A percentile compares a stretch with the other conserved stretches of the same genome.
Conservation (phyloP, 2,888 invertebrate genomes). For the Ophion obscuratus region DNA sequence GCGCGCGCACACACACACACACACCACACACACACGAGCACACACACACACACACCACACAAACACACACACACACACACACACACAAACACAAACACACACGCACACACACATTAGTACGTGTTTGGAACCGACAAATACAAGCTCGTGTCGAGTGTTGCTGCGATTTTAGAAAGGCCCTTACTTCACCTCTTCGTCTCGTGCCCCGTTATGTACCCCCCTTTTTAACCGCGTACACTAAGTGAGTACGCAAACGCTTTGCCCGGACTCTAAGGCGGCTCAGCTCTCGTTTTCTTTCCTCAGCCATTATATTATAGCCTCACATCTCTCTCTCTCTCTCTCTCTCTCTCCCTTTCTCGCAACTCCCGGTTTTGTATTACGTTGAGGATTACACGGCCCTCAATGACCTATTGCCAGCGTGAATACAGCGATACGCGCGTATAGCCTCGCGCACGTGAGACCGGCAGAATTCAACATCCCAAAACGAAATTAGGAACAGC, state of each 20-base stretch:
- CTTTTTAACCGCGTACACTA: conserved; percentile 42
- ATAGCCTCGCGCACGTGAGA: conserved; percentile 27
- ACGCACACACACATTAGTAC: background rate
- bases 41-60: too few relatives aligned
- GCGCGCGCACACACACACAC: too few relatives aligned
- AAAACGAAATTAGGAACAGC: conserved; percentile 39
- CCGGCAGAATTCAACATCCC: conserved; percentile 39
- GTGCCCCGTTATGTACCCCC: conserved; percentile 21
- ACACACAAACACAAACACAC: background rate
- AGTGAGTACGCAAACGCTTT: conserved; percentile 62
- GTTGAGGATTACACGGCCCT: conserved; percentile 56
- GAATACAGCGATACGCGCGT: background rate
- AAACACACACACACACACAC: too few relatives aligned
- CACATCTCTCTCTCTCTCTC: background rate
- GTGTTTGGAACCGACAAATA: conserved; percentile 51
- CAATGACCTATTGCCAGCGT: conserved; percentile 47
- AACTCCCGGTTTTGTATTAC: conserved; percentile 59
- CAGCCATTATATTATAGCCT: conserved; percentile 19
- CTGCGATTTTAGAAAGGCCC: conserved; percentile 81
- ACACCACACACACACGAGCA: too few relatives aligned
- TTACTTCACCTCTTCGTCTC: conserved; percentile 56
- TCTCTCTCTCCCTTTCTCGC: conserved; percentile 14
- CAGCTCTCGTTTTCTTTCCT: conserved; percentile 49
- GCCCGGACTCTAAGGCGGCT: conserved; percentile 10
- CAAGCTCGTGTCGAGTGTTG: conserved; percentile 71